Base-by-base conservation (phyloP, 2,888 invertebrate species). In the Sylvicola fuscatus region DNA sequence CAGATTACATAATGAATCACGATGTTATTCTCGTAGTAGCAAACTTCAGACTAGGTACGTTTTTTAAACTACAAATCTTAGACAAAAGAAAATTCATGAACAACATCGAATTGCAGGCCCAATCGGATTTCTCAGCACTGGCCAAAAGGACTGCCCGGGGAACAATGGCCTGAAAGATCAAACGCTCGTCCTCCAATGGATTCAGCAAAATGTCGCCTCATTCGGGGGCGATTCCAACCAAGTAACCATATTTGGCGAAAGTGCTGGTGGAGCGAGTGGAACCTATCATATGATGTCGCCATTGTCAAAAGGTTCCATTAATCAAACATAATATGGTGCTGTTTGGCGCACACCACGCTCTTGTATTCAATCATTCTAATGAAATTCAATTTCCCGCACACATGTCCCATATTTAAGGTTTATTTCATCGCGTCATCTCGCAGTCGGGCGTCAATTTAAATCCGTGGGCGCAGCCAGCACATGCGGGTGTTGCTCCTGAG, bases 401-500 rank as follows among this genome's bases (percentile, higher is more conserved):
- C n/a, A n/a, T n/a, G n/a, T n/a, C n/a, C 21, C 21, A 21, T 6
- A 21, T 6, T 21, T 4, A 6, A 77, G 78, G 72, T 38, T 49
- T 79, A 10, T 74, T 80, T 43, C 73, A 76, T 43, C 69, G 70
- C 38, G 78, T 65, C 2, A 81, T 82, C 39, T 71, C 79, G 1
- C 73, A 80, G 49, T 81, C 80, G 34, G 81, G 81, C 1, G 75
- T 73, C 2, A 69, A 73, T 1, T 56, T 74, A 27, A 70, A 70
- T 41, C 68, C 72, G 0, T 77, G 76, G 76, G 70, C 71, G 0
- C 67, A 68, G 41, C 63, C 74, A 1, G 62, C 70, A 0, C 62
- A 64, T 35, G 65, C 68, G 3, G 71, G 70, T 6, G 63, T 70
- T 38, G 66, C 71, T 0, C 55, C 64, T 5, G 53, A 56, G 28